Conservation (phyloP, 2,888 invertebrate genomes). For the Drosophila anomelani region DNA sequence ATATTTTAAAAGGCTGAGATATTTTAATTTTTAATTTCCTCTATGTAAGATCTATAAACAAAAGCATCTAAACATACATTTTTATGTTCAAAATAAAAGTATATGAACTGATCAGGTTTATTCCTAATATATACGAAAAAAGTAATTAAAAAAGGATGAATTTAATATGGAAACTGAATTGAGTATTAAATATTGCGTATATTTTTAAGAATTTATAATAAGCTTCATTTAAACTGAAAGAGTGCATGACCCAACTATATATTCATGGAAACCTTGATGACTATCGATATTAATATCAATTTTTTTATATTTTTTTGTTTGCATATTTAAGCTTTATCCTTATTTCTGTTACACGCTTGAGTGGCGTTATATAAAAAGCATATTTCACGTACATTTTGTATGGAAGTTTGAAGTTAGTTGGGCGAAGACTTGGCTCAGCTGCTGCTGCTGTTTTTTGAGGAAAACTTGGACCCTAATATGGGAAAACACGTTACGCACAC, state of each 20-base stretch:
- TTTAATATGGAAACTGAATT: background rate
- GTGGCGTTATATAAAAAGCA: constrained; percentile 37
- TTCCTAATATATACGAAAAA: background rate
- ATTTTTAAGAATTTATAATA: background rate
- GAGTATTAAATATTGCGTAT: background rate
- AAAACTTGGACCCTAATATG: constrained; percentile 33
- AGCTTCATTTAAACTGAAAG: background rate
- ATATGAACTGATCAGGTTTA: background rate
- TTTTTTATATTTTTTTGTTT: background rate
- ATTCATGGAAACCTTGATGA: background rate
- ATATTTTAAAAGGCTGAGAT: too few relatives aligned
- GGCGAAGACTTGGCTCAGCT: constrained; percentile 38
- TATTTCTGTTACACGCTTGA: constrained; percentile 14
- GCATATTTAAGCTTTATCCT: background rate
- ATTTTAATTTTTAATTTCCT: too few relatives aligned
- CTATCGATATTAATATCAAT: constrained; percentile 9
- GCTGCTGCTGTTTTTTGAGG: constrained; percentile 17
- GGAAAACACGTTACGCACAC: constrained; percentile 35
- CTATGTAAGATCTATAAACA: too few relatives aligned
- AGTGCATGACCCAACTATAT: background rate
- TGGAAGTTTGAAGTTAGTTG: constrained; percentile 29
- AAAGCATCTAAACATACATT: too few relatives aligned
- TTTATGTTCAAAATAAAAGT: background rate
- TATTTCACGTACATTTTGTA: constrained; percentile 41
- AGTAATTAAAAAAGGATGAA: too few relatives aligned